Base-by-base conservation (phyloP, 2,113 vertebrate species). In the Microcebus jonahi region DNA sequence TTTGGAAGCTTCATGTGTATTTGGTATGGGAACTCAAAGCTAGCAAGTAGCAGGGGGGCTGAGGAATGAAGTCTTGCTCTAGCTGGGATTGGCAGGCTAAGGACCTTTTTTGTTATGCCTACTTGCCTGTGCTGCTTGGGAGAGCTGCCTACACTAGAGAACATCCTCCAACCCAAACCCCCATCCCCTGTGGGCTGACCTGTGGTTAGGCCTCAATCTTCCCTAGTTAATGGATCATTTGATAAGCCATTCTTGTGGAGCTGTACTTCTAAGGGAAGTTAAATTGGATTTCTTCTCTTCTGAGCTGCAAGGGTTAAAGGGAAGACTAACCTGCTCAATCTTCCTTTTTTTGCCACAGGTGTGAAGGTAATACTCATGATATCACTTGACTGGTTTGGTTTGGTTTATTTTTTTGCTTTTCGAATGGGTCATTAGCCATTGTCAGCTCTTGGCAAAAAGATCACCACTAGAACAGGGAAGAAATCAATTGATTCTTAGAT, bases 231-330 rank as follows among this genome's bases (percentile, higher is more conserved):
- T 75, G 67, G 79, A 3, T 76, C 67, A 81, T 91, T 92, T 91
- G 85, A 65, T 90, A 68, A 95, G 5, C 34, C 10, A 8, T 55
- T 96, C 59, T 79, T 94, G 31, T 82, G 70, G 42, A 84, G 53
- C 63, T 90, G 12, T 4, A 85, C 50, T 83, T 90, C 36, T 71
- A 34, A 82, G 48, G 9, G 77, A 88, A 75, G 75, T 67, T 90
- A 89, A 83, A 89, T 94, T 59, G 68, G 17, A 90, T 95, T 75
- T 96, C 27, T 93, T 95, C 39, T 94, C 42, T 79, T 92, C n/a
- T 92, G 45, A 80, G 63, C 76, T 55, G 14, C 88, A 75, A 80
- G 23, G 31, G 50, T 68, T 81, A 50, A 94, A 94, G n/a, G 80
- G 59, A 93, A 77, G 79, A 83, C n/a, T 63, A 90, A 50, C 63